phyloP scores from a whole-genome alignment of 2,113 vertebrate genomes.

The Tetrao urogallus region DNA sequence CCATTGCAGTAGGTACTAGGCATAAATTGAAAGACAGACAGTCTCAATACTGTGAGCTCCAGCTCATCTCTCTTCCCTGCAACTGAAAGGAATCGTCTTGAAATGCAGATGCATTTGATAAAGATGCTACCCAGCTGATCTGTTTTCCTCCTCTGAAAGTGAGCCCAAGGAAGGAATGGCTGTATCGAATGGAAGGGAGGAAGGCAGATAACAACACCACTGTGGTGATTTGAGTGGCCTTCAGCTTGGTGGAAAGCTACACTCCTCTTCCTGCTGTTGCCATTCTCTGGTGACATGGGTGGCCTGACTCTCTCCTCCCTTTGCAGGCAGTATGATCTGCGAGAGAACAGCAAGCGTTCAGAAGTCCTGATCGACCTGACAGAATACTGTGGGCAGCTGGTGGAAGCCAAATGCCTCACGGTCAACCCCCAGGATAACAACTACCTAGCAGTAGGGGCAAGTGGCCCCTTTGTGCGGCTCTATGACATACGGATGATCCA shows the following conservation, averaged over 20 bases:
- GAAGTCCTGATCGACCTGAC: slow-evolving; percentile 97
- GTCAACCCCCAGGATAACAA: slow-evolving; percentile 98
- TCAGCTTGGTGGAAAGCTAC: background rate
- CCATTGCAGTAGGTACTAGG: background rate
- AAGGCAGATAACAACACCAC: background rate
- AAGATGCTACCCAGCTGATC: background rate
- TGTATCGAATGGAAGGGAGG: background rate
- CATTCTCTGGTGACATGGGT: rapidly evolving
- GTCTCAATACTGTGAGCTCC: background rate
- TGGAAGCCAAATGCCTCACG: slow-evolving; percentile 97
- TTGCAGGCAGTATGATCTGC: slow-evolving; percentile 93
- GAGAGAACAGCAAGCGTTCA: slow-evolving; percentile 95
- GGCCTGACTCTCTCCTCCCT: background rate
- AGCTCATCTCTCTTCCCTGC: background rate
- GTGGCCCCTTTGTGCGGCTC: slow-evolving; percentile 94
- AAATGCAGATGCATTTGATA: background rate
- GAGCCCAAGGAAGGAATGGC: background rate
- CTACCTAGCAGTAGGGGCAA: slow-evolving; percentile 94
- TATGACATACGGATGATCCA: slow-evolving; percentile 99
- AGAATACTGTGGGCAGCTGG: slow-evolving; percentile 95
- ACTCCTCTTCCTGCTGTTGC: background rate
- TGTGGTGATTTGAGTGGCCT: background rate
- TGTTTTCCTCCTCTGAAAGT: background rate
- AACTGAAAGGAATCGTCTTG: background rate
- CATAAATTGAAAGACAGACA: background rate